These are phyloP conservation scores for Helogale parvula DNA, from an alignment of 2,113 vertebrate genomes.

Conservation along the genomic window DNA sequence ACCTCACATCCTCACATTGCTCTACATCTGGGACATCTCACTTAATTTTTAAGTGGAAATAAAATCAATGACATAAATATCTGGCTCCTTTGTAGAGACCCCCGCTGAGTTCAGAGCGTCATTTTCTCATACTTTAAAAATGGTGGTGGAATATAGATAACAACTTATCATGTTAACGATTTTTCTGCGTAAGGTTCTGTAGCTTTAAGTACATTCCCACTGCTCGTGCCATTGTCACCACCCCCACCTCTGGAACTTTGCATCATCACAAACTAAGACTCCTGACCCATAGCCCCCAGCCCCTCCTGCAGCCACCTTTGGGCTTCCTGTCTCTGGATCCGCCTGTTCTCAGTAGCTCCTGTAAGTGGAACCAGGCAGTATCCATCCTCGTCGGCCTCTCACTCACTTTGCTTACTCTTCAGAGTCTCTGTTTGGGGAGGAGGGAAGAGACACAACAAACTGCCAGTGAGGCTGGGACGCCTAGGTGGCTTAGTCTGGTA, in stretches of 20 bases:
- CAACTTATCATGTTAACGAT: no score
- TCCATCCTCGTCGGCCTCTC: neutral
- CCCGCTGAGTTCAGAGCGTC: neutral
- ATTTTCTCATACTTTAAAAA: neutral
- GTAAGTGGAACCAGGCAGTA: rapidly evolving
- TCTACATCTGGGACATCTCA: no score
- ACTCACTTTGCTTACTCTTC: neutral
- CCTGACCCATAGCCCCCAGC: neutral
- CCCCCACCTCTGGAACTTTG: neutral
- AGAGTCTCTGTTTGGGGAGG: neutral
- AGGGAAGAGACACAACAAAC: neutral
- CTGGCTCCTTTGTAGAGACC: neutral
- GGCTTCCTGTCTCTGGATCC: neutral
- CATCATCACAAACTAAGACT: neutral
- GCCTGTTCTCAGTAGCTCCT: neutral
- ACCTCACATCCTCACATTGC: neutral
- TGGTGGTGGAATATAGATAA: neutral
- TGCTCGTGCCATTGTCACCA: neutral
- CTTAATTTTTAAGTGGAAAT: no score
- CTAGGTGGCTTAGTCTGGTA: no score
- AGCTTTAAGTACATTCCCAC: neutral
- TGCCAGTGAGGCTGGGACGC: neutral
- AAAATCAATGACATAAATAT: neutral
- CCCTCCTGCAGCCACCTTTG: neutral
- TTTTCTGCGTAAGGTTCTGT: neutral